Evolutionary conservation across 2,888 invertebrate species (phyloP).

Genomic region (Nematopogon swammerdamellus): DNA sequence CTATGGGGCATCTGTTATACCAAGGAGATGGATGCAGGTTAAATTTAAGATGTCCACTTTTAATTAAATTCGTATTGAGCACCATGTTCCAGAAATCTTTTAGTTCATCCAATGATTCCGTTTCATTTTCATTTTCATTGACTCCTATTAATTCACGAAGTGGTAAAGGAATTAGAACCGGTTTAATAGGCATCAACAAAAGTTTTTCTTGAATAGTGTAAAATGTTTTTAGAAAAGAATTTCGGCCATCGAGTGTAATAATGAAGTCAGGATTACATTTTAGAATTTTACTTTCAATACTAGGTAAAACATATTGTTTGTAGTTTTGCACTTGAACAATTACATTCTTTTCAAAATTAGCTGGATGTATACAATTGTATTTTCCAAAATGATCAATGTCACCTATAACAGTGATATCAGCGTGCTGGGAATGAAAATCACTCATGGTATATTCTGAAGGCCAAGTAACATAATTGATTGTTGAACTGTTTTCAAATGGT

Average conservation of each 20-base stretch:
- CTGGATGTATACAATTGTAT: conserved; percentile 35
- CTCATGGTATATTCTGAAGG: conserved; percentile 27
- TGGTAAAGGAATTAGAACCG: conserved; percentile 37
- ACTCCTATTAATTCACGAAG: conserved; percentile 18
- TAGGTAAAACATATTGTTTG: conserved; percentile 32
- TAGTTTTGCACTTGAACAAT: conserved; percentile 49
- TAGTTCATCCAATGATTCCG: conserved; percentile 27
- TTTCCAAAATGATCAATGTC: too few relatives aligned
- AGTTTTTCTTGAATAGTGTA: conserved; percentile 41
- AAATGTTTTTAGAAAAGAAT: conserved; percentile 42
- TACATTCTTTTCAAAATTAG: conserved; percentile 39
- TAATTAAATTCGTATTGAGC: conserved; percentile 24
- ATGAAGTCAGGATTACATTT: conserved; percentile 51
- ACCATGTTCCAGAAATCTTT: conserved; percentile 40
- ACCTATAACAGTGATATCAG: too few relatives aligned
- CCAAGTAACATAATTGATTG: conserved; percentile 23
- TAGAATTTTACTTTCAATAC: conserved; percentile 47
- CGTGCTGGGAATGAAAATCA: conserved; percentile 21
- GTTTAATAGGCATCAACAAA: conserved; percentile 22
- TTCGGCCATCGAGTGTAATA: conserved; percentile 58
- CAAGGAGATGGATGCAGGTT: conserved; percentile 50
- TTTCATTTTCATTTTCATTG: conserved; percentile 16
- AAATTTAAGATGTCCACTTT: conserved; percentile 24
- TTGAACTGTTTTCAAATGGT: conserved; percentile 17
- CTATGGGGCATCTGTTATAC: conserved; percentile 62